Conservation (phyloP, 1,140 invertebrate genomes). For the Harpegnathos saltator region DNA sequence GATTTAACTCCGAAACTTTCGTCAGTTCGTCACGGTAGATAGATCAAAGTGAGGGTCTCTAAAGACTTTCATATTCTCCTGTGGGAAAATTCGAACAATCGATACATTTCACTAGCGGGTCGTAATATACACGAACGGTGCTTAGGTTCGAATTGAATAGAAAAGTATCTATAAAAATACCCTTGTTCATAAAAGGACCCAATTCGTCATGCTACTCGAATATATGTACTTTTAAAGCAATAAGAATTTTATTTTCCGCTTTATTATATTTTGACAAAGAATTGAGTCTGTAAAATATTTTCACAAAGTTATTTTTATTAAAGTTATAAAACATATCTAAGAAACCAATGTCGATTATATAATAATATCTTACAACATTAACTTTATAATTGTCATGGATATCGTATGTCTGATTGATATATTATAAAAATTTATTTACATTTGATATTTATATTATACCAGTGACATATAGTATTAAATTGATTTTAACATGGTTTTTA, state of each 20-base stretch:
- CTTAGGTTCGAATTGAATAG: slow-evolving; percentile 47
- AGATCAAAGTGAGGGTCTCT: background rate
- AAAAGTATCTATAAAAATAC: slow-evolving; percentile 14
- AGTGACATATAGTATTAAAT: no score
- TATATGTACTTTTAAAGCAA: background rate
- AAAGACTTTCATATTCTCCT: slow-evolving; percentile 60
- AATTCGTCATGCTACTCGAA: slow-evolving; percentile 27
- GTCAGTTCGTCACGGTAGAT: slow-evolving; percentile 38
- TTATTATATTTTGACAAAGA: slow-evolving; percentile 57
- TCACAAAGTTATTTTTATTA: no score
- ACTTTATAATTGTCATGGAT: background rate
- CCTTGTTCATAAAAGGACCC: background rate
- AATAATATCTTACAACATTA: background rate
- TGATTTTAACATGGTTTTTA: no score
- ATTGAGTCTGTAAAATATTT: slow-evolving; percentile 8
- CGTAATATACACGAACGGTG: slow-evolving; percentile 60
- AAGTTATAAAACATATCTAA: slow-evolving; percentile 34
- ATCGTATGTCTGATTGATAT: background rate
- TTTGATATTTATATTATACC: no score
- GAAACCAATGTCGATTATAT: slow-evolving; percentile 2
- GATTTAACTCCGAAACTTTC: slow-evolving; percentile 60
- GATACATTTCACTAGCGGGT: background rate
- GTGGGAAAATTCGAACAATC: slow-evolving; percentile 71
- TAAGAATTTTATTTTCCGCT: slow-evolving; percentile 32
- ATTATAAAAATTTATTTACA: background rate